Percentiles rank a stretch among this genome's conserved stretches.
phyloP scores from a whole-genome alignment of 2,888 invertebrate species.

The Spicauda simplicius region DNA sequence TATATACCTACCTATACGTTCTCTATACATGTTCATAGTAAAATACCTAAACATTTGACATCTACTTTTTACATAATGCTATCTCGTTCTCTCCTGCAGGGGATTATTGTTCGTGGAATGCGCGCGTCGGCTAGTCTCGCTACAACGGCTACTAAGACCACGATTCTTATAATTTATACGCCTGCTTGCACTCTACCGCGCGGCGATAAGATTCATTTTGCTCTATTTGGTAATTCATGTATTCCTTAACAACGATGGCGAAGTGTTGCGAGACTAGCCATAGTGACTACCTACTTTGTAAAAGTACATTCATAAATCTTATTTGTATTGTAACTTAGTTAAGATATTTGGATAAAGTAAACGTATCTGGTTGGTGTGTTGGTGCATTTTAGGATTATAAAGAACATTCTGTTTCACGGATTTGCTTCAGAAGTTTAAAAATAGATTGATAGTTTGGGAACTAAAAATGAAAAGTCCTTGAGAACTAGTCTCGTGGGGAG shows the following conservation, averaged over 20 bases:
- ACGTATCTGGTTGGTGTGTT: background rate
- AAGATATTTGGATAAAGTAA: constrained; percentile 20
- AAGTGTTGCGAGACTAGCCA: constrained; percentile 72
- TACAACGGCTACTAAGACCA: constrained; percentile 57
- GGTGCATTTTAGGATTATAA: background rate
- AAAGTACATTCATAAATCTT: constrained; percentile 78
- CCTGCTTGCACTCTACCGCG: constrained; percentile 43
- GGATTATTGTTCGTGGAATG: constrained; percentile 80
- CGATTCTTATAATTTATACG: constrained; percentile 48
- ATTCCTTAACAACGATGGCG: constrained; percentile 44
- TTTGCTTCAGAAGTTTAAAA: constrained; percentile 48
- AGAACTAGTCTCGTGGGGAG: constrained; percentile 82
- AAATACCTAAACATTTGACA: constrained; percentile 84
- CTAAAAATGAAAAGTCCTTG: constrained; percentile 82
- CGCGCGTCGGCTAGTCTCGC: constrained; percentile 83
- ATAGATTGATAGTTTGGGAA: constrained; percentile 58
- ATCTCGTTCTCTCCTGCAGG: constrained; percentile 73
- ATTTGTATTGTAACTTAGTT: constrained; percentile 60
- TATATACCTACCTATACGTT: constrained; percentile 75
- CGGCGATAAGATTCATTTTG: constrained; percentile 56
- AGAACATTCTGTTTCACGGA: constrained; percentile 11
- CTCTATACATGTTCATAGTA: constrained; percentile 72
- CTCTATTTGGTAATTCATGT: constrained; percentile 45
- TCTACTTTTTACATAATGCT: constrained; percentile 76
- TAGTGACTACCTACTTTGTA: constrained; percentile 80